Evolutionary conservation across 1,140 invertebrate species (phyloP), one percentile per base, ranked within the genome.

Genomic region (Scylla paramamosain): DNA sequence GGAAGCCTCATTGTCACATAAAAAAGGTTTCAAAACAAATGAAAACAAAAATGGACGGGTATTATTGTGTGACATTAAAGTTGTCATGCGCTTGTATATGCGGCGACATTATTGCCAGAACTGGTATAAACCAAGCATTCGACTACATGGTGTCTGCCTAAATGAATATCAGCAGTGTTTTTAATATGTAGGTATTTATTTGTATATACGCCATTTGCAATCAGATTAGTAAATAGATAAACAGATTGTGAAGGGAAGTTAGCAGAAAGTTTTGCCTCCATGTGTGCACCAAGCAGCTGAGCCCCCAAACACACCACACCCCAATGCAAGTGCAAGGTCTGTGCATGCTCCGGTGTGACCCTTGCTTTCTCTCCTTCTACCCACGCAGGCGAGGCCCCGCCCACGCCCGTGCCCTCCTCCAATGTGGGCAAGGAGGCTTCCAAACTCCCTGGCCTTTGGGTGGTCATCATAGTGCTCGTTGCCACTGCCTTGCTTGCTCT

Each of bases 401-500:
- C 96, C 83, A 96, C 96, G 48, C 95, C 96, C 91, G 97, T 97
- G 92, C 97, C 97, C 83, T 97, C 97, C 93, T 96, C 96, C 95
- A 97, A 97, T 96, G 97, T 96, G 95, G 96, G 96, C 93, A 96
- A 96, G 91, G 96, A 96, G 92, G 91, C 94, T 91, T 95, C 94
- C 96, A 97, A 97, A 91, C 96, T 97, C n/a, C 97, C 97, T 12
- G 97, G 97, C 91, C 97, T 99, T 96, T 97, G 99, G 96, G 98
- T 98, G 90, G 97, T 98, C 92, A 97, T 98, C 52, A 98, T 98
- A 84, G 98, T 98, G 95, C 97, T 98, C 59, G 97, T 98, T 32
- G 98, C 98, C 67, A 97, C 98, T 92, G 97, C 98, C 91, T 97
- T 98, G 94, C 97, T 98, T 82, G 97, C 98, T 48, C 97, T 99